Evolutionary conservation across 2,888 invertebrate species (phyloP).

Genomic region (Trilocha varians): DNA sequence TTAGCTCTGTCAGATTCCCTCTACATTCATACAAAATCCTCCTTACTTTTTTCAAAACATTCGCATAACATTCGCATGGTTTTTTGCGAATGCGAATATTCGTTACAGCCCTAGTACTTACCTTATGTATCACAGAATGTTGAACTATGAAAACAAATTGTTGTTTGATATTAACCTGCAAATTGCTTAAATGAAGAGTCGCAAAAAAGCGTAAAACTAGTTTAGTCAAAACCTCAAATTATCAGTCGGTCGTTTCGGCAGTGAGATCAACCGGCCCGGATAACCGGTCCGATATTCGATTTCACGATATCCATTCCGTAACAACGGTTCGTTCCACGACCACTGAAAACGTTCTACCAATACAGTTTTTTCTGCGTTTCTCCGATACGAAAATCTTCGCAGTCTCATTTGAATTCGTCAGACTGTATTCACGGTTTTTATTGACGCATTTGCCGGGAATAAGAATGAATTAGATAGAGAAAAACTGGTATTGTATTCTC

Average conservation of each 20-base stretch:
- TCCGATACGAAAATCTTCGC: not conserved
- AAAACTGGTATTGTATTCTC: not conserved
- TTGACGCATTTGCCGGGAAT: not conserved
- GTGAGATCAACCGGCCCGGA: constrained; percentile 14
- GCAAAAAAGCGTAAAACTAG: not conserved
- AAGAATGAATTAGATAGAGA: not conserved
- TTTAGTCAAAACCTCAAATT: not conserved
- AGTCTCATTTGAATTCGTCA: not conserved
- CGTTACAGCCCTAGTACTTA: too few relatives aligned
- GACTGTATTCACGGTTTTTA: not conserved
- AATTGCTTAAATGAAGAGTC: too few relatives aligned
- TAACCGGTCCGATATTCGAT: constrained; percentile 27
- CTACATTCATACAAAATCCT: too few relatives aligned
- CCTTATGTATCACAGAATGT: too few relatives aligned
- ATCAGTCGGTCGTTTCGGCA: constrained; percentile 10
- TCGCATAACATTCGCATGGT: too few relatives aligned
- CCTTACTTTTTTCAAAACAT: too few relatives aligned
- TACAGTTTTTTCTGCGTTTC: not conserved
- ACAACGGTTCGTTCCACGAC: constrained; percentile 27
- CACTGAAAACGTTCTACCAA: constrained; percentile 8
- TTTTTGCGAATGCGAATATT: too few relatives aligned
- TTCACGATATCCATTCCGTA: constrained; percentile 48
- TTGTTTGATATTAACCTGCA: too few relatives aligned
- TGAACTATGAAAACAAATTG: too few relatives aligned
- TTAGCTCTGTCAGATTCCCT: too few relatives aligned